These are phyloP conservation scores for Meandrina meandrites DNA, from an alignment of 92 coral and sea anemone species.

Conservation along the genomic window DNA sequence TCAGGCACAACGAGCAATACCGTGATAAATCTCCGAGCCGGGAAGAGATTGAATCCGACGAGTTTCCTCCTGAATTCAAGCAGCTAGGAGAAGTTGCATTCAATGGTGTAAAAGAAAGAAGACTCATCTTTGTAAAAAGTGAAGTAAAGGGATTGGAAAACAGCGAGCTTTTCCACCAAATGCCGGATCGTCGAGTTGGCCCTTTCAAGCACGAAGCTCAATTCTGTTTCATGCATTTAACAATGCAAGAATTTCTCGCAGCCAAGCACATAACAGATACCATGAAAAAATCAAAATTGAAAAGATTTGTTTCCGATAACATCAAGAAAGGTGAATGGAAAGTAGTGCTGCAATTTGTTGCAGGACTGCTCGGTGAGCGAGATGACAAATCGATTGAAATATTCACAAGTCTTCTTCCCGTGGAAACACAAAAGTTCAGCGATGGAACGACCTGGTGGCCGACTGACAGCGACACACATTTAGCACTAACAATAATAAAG, in stretches of 20 bases:
- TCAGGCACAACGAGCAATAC: slow-evolving; percentile 14
- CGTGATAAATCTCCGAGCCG: neutral
- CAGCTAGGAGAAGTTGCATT: slow-evolving; percentile 26
- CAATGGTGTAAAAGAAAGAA: slow-evolving; percentile 30
- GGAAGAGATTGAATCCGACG: neutral
- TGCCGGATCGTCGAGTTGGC: slow-evolving; percentile 4
- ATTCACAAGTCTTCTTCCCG: neutral
- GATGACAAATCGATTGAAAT: neutral
- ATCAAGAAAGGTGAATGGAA: slow-evolving; percentile 41
- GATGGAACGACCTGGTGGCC: slow-evolving; percentile 34
- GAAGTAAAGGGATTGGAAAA: slow-evolving; percentile 11
- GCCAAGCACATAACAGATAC: slow-evolving; percentile 16
- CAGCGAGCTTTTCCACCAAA: slow-evolving; percentile 22
- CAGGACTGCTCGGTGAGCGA: slow-evolving; percentile 42
- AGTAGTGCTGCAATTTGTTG: slow-evolving; percentile 60
- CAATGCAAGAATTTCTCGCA: slow-evolving; percentile 56
- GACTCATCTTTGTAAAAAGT: slow-evolving; percentile 24
- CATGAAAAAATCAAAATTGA: neutral
- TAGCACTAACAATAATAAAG: neutral
- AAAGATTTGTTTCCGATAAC: slow-evolving; percentile 3
- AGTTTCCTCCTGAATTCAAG: neutral
- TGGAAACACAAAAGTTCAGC: neutral
- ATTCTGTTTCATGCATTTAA: slow-evolving; percentile 55
- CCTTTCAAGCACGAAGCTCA: neutral
- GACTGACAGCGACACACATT: neutral